Evolutionary conservation across 2,113 vertebrate species (phyloP).

Genomic region (Origma solitaria): DNA sequence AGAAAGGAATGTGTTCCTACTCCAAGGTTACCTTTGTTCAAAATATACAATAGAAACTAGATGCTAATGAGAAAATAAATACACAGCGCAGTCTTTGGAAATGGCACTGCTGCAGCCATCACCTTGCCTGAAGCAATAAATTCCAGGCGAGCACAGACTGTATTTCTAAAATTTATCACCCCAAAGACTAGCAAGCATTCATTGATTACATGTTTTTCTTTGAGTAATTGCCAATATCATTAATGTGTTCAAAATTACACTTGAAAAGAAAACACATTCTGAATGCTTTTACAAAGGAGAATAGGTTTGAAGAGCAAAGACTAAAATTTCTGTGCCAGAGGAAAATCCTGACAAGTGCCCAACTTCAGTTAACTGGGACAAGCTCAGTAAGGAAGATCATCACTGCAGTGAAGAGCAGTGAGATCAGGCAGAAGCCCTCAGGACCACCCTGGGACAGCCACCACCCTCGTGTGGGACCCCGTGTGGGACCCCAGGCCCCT

Average conservation of each 20-base stretch:
- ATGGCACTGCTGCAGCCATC: slow-evolving; percentile 41
- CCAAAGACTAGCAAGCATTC: slow-evolving; percentile 35
- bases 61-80: slow-evolving; percentile 72
- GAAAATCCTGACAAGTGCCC: background rate
- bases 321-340: background rate
- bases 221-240: slow-evolving; percentile 60
- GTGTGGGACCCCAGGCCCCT: rapidly evolving
- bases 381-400: background rate
- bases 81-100: slow-evolving; percentile 36
- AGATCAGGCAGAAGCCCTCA: background rate
- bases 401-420: background rate
- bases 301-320: background rate
- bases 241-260: slow-evolving; percentile 5
- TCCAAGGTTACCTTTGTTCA: slow-evolving; percentile 69
- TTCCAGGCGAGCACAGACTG: slow-evolving; percentile 29
- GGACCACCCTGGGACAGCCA: background rate
- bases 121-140: slow-evolving; percentile 56
- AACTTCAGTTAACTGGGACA: background rate
- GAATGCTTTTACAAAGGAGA: background rate
- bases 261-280: slow-evolving; percentile 5
- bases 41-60: slow-evolving; percentile 64
- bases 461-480: background rate
- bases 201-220: slow-evolving; percentile 54
- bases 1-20: slow-evolving; percentile 54
- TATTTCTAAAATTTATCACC: slow-evolving; percentile 33